Evolutionary conservation across 2,113 vertebrate species (phyloP).

Genomic region (Sigmodon hispidus): DNA sequence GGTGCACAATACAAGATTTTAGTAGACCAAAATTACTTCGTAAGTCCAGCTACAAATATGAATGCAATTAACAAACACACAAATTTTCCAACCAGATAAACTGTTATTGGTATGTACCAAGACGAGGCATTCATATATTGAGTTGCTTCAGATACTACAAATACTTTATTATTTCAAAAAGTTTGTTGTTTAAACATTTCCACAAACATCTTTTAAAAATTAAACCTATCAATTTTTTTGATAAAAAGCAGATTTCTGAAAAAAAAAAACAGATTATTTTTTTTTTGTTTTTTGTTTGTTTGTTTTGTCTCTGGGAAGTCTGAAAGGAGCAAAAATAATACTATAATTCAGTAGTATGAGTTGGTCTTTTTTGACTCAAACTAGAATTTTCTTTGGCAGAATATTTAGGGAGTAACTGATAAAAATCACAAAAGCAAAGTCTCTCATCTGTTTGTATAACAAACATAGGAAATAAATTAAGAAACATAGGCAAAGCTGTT

Average conservation of each 20-base stretch:
- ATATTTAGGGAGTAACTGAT: neutral
- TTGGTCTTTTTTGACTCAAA: neutral
- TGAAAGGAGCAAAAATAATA: neutral
- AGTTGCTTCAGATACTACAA: neutral
- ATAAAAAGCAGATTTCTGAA: no score
- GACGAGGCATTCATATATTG: neutral
- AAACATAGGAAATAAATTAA: neutral
- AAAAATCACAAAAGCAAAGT: neutral
- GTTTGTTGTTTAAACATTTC: conserved; percentile 25
- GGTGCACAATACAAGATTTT: conserved; percentile 21
- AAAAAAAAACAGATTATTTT: no score
- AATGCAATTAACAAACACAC: neutral
- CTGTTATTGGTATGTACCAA: conserved; percentile 14
- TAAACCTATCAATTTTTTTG: conserved; percentile 12
- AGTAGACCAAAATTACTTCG: conserved; percentile 32
- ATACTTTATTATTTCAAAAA: conserved; percentile 38
- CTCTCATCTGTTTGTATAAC: neutral
- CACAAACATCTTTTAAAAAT: conserved; percentile 2
- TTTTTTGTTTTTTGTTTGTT: neutral
- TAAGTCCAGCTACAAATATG: neutral
- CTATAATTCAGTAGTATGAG: neutral
- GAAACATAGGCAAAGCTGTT: neutral
- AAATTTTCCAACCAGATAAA: neutral
- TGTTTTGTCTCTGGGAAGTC: neutral
- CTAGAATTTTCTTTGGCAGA: neutral